These are phyloP conservation scores for Himalopsyche tibetana DNA, from an alignment of 2,888 invertebrate species.

Conservation along the genomic window DNA sequence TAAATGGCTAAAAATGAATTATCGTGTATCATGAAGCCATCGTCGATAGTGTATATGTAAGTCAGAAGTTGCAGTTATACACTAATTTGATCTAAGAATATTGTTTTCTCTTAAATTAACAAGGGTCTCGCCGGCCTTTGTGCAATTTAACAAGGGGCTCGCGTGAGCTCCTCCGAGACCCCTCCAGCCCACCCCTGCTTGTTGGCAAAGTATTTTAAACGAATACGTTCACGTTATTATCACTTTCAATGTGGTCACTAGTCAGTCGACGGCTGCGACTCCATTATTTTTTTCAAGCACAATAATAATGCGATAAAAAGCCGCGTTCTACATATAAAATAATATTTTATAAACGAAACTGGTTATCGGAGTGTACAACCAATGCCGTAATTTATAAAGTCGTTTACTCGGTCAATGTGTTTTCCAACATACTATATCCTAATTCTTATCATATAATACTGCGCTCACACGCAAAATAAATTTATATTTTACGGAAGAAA, in stretches of 20 bases:
- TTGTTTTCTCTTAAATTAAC: too few species aligned
- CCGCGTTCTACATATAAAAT: background rate
- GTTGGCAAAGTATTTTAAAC: background rate
- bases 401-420: conserved; percentile 24
- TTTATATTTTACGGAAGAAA: too few species aligned
- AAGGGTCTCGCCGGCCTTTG: too few species aligned
- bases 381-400: background rate
- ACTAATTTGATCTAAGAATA: too few species aligned
- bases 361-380: background rate
- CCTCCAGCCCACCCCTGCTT: too few species aligned
- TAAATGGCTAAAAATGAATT: too few species aligned
- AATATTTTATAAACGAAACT: conserved; percentile 19
- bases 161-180: too few species aligned
- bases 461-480: too few species aligned
- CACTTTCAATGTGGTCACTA: conserved; percentile 10
- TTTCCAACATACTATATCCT: background rate
- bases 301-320: background rate
- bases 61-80: too few species aligned
- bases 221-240: background rate
- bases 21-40: too few species aligned
- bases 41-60: too few species aligned
- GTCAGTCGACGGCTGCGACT: background rate
- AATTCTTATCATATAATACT: background rate
- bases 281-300: conserved; percentile 13
- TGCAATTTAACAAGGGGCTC: too few species aligned